Conservation (phyloP, 2,113 vertebrate species). For the Ibidorhyncha struthersii region DNA sequence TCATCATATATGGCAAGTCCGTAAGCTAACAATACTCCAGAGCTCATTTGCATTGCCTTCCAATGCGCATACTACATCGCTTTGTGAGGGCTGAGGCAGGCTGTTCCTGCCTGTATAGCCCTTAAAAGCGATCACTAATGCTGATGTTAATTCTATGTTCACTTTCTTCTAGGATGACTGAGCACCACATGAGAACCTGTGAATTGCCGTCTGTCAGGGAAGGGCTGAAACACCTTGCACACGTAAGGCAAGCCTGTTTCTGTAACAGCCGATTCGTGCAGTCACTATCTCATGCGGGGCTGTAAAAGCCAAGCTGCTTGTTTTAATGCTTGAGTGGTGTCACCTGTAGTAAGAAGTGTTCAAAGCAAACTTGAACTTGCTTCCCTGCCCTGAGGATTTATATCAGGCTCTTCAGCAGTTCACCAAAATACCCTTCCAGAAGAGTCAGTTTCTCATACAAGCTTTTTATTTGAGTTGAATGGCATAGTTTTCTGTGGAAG, state of each 20-base stretch:
- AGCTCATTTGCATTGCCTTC: not conserved
- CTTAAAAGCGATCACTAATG: rapidly evolving
- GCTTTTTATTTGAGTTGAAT: not conserved
- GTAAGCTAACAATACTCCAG: not conserved
- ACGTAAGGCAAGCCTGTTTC: rapidly evolving
- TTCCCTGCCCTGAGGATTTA: not conserved
- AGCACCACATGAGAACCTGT: not conserved
- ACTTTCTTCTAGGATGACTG: not conserved
- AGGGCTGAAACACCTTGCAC: not conserved
- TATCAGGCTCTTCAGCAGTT: not conserved
- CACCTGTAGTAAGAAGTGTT: not conserved
- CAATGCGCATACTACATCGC: rapidly evolving
- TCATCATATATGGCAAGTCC: too few relatives aligned
- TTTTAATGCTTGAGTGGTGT: not conserved
- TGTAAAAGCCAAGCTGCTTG: not conserved
- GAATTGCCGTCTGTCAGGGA: not conserved
- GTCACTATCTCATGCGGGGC: not conserved
- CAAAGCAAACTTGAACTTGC: not conserved
- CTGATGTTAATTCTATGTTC: not conserved
- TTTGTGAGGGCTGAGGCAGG: not conserved
- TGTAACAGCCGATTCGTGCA: not conserved
- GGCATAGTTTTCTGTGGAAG: not conserved
- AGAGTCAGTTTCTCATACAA: not conserved
- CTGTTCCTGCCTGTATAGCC: too few relatives aligned
- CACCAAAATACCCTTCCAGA: not conserved